These are phyloP conservation scores for Meloe dianella DNA, from an alignment of 2,888 invertebrate species.

Conservation along the genomic window DNA sequence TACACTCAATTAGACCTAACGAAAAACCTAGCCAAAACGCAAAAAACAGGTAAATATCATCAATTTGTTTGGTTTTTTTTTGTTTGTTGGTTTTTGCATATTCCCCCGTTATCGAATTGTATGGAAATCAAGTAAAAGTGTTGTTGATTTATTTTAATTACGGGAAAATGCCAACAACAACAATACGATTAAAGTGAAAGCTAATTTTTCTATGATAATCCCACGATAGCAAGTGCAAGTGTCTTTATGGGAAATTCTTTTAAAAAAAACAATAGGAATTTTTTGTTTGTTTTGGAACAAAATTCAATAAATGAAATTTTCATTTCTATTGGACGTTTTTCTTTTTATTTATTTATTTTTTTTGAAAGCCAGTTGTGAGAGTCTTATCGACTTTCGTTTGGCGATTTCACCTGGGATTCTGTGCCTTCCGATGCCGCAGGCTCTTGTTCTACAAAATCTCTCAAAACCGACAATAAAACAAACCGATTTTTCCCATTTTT, in stretches of 20 bases:
- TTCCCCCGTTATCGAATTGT: too few species aligned
- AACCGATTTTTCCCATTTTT: slow-evolving; percentile 6
- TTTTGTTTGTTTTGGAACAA: not conserved
- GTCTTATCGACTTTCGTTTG: slow-evolving; percentile 37
- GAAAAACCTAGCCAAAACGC: not conserved
- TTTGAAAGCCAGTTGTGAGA: slow-evolving; percentile 26
- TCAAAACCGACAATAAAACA: not conserved
- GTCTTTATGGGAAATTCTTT: not conserved
- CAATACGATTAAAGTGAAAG: slow-evolving; percentile 27
- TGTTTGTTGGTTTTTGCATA: not conserved
- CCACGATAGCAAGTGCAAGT: slow-evolving; percentile 6
- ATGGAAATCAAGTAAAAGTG: slow-evolving; percentile 23
- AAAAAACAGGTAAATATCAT: slow-evolving; percentile 13
- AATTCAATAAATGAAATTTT: slow-evolving; percentile 12
- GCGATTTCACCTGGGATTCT: slow-evolving; percentile 35
- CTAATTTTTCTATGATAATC: slow-evolving; percentile 4
- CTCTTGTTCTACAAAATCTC: slow-evolving; percentile 11
- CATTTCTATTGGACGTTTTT: slow-evolving; percentile 21
- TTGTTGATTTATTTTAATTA: slow-evolving; percentile 17
- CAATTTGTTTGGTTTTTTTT: too few species aligned
- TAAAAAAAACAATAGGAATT: not conserved
- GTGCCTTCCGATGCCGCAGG: slow-evolving; percentile 32
- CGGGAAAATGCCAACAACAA: slow-evolving; percentile 28
- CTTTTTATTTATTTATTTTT: not conserved
- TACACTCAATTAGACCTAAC: slow-evolving; percentile 20